Evolutionary conservation across 2,888 invertebrate species (phyloP), one percentile per base, ranked within the genome.

Genomic region (Lasioglossum pauxillum): DNA sequence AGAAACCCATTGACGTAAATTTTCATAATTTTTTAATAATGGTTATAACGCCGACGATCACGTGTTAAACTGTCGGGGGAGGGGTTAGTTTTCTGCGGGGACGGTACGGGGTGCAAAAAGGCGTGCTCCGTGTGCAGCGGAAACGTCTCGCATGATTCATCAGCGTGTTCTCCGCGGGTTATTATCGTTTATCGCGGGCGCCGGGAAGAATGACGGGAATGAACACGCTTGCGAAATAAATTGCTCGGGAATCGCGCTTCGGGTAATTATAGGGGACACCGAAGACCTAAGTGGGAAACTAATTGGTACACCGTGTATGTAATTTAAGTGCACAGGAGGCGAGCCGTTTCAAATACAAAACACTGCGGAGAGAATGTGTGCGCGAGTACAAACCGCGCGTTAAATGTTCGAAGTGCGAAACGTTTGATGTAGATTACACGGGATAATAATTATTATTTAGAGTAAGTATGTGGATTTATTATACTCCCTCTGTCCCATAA

Each of bases 161-260:
- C 79, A 44, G 19, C 31, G 31, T 78, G 64, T 49, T 74, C 46
- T 73, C 67, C 16, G 80, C 53, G 69, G 57, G 60, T 75, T 57
- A 60, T n/a, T 69, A 46, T 79, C 69, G 57, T 79, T 74, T 46
- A 71, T 71, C 16, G 49, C 19, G 16, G 19, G n/a, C 31, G 38
- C 35, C 72, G 27, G 49, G 44, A 27, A 35, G 14, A 31, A 16
- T 10, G 14, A n/a, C 31, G 44, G 44, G 27, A 35, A 35, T 38
- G 53, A 72, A 35, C 46, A 46, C 14, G 41, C 4, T 19, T 41
- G n/a, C 3, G 38, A 46, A 64, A 64, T 35, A 27, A 31, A 44
- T 71, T 57, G 31, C 44, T 46, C 31, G 27, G 72, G 60, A 27
- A 23, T 46, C 60, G 35, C 46, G 46, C 46, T 38, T 71, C n/a